Evolutionary conservation across 2,113 vertebrate species (phyloP).

Genomic region (Sinocyclocheilus grahami): DNA sequence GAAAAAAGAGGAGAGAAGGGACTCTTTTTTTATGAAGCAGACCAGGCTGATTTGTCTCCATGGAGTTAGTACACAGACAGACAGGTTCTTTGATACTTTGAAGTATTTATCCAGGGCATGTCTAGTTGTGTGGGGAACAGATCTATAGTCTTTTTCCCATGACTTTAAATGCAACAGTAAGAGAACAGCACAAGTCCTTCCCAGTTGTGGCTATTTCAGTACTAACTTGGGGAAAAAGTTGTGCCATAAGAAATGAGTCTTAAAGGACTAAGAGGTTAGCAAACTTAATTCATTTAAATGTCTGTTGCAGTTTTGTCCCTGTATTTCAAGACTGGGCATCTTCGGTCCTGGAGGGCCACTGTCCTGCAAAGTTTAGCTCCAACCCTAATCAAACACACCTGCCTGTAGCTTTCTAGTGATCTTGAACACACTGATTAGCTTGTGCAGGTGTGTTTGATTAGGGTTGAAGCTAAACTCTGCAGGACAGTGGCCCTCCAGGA

Average conservation of each 20-base stretch:
- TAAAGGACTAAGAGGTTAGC: not conserved
- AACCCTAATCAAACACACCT: too few relatives aligned
- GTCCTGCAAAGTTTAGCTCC: too few relatives aligned
- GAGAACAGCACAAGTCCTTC: not conserved
- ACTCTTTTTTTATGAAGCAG: slow-evolving; percentile 45
- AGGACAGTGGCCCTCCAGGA: too few relatives aligned
- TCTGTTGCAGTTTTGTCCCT: not conserved
- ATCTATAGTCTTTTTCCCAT: not conserved
- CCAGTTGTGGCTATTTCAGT: not conserved
- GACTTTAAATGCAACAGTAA: not conserved
- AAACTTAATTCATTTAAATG: not conserved
- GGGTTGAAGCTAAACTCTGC: too few relatives aligned
- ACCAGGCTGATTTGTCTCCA: slow-evolving; percentile 66
- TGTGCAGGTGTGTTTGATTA: too few relatives aligned
- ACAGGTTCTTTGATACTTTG: slow-evolving; percentile 43
- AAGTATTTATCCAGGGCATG: not conserved
- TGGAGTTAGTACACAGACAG: slow-evolving; percentile 66
- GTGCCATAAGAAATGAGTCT: not conserved
- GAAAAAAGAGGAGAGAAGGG: slow-evolving; percentile 42
- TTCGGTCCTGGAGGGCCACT: too few relatives aligned
- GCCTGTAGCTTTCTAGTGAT: too few relatives aligned
- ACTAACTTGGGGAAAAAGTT: not conserved
- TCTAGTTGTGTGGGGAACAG: slow-evolving; percentile 25
- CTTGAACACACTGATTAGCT: too few relatives aligned
- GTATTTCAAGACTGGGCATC: too few relatives aligned